These are phyloP conservation scores for Salvelinus namaycush DNA, from an alignment of 2,113 vertebrate species.

Conservation along the genomic window DNA sequence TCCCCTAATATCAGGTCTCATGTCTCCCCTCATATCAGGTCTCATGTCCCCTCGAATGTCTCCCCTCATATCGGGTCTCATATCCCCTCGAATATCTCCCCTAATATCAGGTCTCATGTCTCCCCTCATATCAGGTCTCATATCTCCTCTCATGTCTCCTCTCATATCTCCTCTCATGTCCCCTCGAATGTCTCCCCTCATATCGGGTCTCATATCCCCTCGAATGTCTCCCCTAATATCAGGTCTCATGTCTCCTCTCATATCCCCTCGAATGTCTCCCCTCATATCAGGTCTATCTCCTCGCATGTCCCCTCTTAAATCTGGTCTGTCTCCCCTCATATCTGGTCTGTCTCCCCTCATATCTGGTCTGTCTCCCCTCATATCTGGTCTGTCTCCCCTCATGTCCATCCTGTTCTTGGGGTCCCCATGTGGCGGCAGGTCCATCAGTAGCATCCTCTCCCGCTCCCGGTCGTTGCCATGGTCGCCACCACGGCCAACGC, in stretches of 20 bases:
- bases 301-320: constrained; percentile 1
- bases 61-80: background rate
- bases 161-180: background rate
- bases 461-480: constrained; percentile 53
- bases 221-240: constrained; percentile 29
- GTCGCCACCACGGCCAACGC: background rate
- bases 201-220: background rate
- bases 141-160: constrained; percentile 31
- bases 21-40: constrained; percentile 37
- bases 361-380: background rate
- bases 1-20: background rate
- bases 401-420: constrained; percentile 33
- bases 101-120: background rate
- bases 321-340: background rate
- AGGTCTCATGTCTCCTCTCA: too few relatives aligned
- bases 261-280: background rate
- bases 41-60: background rate
- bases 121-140: constrained; percentile 1
- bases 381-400: background rate
- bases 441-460: constrained; percentile 69
- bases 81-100: background rate
- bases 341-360: too few relatives aligned
- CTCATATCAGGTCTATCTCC: constrained; percentile 1
- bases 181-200: background rate
- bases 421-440: constrained; percentile 58